Conservation (phyloP, 2,888 invertebrate species). For the Dimorphilus gyrociliatus region DNA sequence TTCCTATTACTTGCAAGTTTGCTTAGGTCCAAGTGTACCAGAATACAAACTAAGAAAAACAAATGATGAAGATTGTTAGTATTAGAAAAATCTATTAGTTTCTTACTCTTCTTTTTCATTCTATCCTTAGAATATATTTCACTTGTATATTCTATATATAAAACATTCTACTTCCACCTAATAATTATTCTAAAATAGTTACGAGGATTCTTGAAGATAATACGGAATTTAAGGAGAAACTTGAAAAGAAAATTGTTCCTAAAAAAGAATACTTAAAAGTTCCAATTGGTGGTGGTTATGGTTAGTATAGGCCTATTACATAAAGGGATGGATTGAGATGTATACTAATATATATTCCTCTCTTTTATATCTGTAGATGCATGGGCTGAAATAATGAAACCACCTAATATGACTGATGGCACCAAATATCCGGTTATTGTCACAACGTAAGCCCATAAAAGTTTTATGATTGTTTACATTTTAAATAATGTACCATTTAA, state of each 20-base stretch:
- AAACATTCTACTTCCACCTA: no score
- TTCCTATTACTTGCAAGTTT: conserved; percentile 66
- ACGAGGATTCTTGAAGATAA: conserved; percentile 55
- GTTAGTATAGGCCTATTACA: no score
- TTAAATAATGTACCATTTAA: no score
- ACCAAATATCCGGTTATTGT: conserved; percentile 75
- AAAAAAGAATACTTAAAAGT: conserved; percentile 73
- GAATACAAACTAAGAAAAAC: conserved; percentile 16
- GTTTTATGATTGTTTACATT: no score
- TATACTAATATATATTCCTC: no score
- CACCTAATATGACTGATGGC: conserved; percentile 81
- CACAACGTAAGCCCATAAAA: conserved; percentile 67
- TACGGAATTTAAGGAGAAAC: conserved; percentile 50
- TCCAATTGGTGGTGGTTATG: conserved; percentile 54
- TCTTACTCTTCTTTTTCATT: no score
- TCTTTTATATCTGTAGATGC: no score
- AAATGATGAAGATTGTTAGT: conserved; percentile 5
- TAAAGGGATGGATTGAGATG: no score
- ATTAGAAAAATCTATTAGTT: no score
- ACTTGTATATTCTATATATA: no score
- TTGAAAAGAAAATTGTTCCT: conserved; percentile 63
- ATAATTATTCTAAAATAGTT: no score
- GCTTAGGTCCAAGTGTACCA: conserved; percentile 74
- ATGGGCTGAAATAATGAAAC: conserved; percentile 65
- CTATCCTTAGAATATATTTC: no score